Base-by-base conservation (phyloP, 1,140 invertebrate species). In the Aradophagus sp. region DNA sequence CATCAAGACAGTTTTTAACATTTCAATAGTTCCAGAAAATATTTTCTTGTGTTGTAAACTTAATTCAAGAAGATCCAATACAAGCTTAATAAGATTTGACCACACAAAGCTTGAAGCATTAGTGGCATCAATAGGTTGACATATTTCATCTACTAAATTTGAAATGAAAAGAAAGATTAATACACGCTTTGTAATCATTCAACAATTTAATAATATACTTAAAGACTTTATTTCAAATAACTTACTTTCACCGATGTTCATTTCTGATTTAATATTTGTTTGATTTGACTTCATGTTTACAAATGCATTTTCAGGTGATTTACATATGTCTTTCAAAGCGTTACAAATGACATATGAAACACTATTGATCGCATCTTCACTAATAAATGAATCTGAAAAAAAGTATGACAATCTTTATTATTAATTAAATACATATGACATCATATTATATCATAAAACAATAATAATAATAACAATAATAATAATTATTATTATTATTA, bases 321-420 rank as follows among this genome's bases (percentile, higher is more conserved):
- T 11, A 27, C 66, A 39, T 5, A 45, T 69, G 12, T 55, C 38
- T 11, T 52, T 62, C 12, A 77, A 39, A 20, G 67, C 55, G 16
- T 63, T 41, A 13, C 80, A 84, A 58, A 87, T 31, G 34, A 79
- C 80, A 47, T 67, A 80, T 53, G 89, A 75, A 13, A 90, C 87
- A 34, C 80, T 68, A 39, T 83, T 80, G 10, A 89, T 81, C 2
- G 86, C 86, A 2, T 80, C 73, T 50, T 86, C 75, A 36, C 82
- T 86, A 14, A 90, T 87, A 36, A 87, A 78, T n/a, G 86, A 73
- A 59, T 84, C 86, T 88, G 8, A 44, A 61, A 23, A 29, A 17
- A 12, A 36, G 20, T 10, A 5, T 23, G n/a, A n/a, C n/a, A 5
- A 23, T 5, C 8, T 23, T 5, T 23, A 5, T 23, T 23, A 23